phyloP scores from a whole-genome alignment of 2,113 vertebrate genomes.

The Acanthisitta chloris region DNA sequence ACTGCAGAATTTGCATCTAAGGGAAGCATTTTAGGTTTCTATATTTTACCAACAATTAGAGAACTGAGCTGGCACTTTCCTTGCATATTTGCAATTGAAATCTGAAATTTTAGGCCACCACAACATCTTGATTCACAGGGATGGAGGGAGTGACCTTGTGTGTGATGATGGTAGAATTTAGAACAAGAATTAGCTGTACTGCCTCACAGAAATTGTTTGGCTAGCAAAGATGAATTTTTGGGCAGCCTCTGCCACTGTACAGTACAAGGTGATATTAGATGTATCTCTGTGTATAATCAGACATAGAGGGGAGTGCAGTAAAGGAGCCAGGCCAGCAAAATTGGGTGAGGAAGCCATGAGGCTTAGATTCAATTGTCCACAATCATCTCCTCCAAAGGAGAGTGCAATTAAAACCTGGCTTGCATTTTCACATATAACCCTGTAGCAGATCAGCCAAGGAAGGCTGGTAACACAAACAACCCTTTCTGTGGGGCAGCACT shows the following conservation, averaged over 20 bases:
- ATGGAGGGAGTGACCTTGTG: background rate
- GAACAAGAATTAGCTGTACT: background rate
- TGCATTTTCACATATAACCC: background rate
- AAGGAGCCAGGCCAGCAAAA: background rate
- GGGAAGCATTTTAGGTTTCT: background rate
- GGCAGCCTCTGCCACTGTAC: background rate
- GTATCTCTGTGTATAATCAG: background rate
- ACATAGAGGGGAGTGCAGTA: background rate
- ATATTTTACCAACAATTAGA: background rate
- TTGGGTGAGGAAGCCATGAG: background rate
- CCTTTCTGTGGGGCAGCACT: background rate
- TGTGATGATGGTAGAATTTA: background rate
- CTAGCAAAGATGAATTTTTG: background rate
- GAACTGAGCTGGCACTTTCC: background rate
- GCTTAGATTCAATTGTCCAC: background rate
- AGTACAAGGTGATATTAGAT: background rate
- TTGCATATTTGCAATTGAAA: background rate
- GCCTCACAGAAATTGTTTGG: background rate
- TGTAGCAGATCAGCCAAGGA: background rate
- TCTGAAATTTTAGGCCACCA: background rate
- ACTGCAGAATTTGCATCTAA: background rate
- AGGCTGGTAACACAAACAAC: background rate
- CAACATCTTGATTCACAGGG: background rate
- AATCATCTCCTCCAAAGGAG: background rate
- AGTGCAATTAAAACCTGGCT: slow-evolving; percentile 15